Evolutionary conservation across 1,140 invertebrate genomes (phyloP), one percentile per base, ranked within the genome.

Genomic region (Trichoplusia ni): DNA sequence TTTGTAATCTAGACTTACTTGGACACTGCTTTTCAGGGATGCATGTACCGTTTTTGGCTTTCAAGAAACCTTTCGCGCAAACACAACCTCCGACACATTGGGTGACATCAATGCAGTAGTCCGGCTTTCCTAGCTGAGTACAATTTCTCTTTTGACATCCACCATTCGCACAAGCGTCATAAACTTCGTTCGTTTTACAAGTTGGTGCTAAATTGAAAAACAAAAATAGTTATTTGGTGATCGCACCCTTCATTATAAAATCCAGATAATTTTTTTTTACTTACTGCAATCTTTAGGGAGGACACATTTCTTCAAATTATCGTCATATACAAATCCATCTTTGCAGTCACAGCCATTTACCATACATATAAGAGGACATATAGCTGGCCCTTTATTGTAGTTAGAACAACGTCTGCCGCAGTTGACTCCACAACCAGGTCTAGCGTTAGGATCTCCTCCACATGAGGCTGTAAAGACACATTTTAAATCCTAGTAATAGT

Each of bases 11-110:
- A 16, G 14, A 67, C 51, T 25, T 56, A 77, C 73, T 49, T 64
- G 65, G 66, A 46, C 74, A 76, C 29, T 69, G 5, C 7, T 54
- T 11, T 37, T 47, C 53, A 4, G 49, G 71, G 31, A 77, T 62
- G 9, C 74, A 77, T 14, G 37, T 64, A 5, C 71, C 71, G 16
- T 76, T 68, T 6, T 61, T 47, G 13, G 62, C 53, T 19, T 67
- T 60, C 2, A 78, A 38, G 18, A 71, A 80, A 9, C 56, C 60
- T 5, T 70, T 29, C 31, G 63, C 53, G 53, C 79, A 83, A n/a
- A 71, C 0, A 35, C 81, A 83, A 18, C 71, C 75, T 35, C 21
- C 38, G 11, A 16, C 59, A 35, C 80, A 82, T 91, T 40, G 14
- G 2, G 11, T 54, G 0, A 8, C 13, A 31, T 58, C 40, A 6